Base-by-base conservation (phyloP, 1,140 invertebrate species). In the Portunus trituberculatus region DNA sequence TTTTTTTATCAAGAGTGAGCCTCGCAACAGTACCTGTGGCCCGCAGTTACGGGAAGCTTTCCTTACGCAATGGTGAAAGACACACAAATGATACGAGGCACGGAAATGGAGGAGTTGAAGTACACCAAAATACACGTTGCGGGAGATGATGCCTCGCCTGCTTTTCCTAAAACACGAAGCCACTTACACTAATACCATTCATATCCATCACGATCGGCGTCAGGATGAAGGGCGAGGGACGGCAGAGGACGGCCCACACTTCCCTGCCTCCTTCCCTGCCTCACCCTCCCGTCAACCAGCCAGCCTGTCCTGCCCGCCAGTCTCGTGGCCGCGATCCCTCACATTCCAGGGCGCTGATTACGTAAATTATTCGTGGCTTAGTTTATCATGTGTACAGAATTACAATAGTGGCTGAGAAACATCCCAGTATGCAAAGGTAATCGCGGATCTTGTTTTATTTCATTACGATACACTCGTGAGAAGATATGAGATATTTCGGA, bases 201-300 rank as follows among this genome's bases (percentile, higher is more conserved):
- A 94, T 94, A 94, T 94, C 93, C 88, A 91, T 28, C 93, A 94
- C 93, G 93, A 94, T 94, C 93, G n/a, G 88, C 83, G 88, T 84
- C 46, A 52, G 31, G 39, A 48, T 48, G 82, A 93, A 28, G 76
- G n/a, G 46, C 46, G 39, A 12, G 92, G 29, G 25, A 83, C 8
- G 91, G 59, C 59, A 83, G 67, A 0, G 31, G 29, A 48, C 6
- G 90, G 48, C 45, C 6, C 32, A 32, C 7, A 39, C 86, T 10
- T 45, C 31, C 86, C 86, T 20, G 39, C 39, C 39, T 39, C 39
- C 39, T 39, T 39, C 39, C 28, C 31, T 6, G 86, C 20, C 28
- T 39, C 28, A 25, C 90, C 90, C 20, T 28, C 28, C 29, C 52
- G 14, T 48, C 39, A 16, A 3, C 28, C 90, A 76, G 1, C 29